phyloP scores from a whole-genome alignment of 2,113 vertebrate genomes.

The Corynorhinus townsendii region DNA sequence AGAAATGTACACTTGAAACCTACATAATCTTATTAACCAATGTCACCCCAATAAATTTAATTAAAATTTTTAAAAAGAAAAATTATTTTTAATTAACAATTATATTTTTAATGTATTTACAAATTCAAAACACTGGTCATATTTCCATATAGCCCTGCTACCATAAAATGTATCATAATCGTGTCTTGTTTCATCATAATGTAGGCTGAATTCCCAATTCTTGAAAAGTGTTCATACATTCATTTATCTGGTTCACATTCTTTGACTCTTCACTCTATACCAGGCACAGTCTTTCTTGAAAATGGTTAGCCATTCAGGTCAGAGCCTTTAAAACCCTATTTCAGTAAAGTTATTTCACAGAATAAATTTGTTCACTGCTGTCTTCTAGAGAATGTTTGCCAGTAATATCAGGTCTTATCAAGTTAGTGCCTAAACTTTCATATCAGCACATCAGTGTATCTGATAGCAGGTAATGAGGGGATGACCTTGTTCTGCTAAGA shows the following conservation, averaged over 20 bases:
- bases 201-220: not conserved
- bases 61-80: not conserved
- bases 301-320: slow-evolving; percentile 18
- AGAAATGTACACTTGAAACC: not conserved
- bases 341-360: slow-evolving; percentile 62
- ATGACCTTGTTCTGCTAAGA: slow-evolving; percentile 63
- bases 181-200: not conserved
- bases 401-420: slow-evolving; percentile 61
- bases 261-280: not conserved
- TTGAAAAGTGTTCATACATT: not conserved
- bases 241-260: not conserved
- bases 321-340: slow-evolving; percentile 48
- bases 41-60: not conserved
- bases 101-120: not conserved
- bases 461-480: slow-evolving; percentile 62
- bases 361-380: slow-evolving; percentile 65
- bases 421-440: slow-evolving; percentile 62
- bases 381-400: slow-evolving; percentile 54
- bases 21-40: not conserved
- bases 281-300: not conserved
- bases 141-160: not conserved
- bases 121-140: not conserved
- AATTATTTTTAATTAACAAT: not conserved
- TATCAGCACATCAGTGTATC: slow-evolving; percentile 54
- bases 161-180: not conserved